Conservation (phyloP, 2,888 invertebrate genomes). For the Chaetogeoica ovagalla region DNA sequence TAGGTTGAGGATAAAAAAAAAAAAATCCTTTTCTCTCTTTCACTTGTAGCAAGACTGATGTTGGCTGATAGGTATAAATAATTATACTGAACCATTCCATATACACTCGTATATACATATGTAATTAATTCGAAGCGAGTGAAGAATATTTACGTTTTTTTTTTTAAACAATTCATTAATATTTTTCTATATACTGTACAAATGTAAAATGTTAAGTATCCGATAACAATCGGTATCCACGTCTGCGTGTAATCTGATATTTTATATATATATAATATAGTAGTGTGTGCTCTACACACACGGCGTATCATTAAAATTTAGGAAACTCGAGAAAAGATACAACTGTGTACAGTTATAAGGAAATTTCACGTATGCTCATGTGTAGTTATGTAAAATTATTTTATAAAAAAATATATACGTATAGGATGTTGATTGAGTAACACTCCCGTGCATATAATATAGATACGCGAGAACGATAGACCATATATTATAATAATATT, state of each 20-base stretch:
- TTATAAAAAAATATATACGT: no score
- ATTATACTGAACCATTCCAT: background rate
- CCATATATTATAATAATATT: background rate
- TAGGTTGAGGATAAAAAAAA: conserved; percentile 11
- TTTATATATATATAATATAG: no score
- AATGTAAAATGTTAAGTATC: background rate
- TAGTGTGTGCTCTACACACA: no score
- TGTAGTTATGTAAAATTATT: conserved; percentile 1
- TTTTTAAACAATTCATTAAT: background rate
- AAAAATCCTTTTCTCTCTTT: background rate
- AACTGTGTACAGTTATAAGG: background rate
- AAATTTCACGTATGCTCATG: conserved; percentile 1
- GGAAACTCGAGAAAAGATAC: background rate
- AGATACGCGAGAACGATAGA: conserved; percentile 17
- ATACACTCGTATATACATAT: no score
- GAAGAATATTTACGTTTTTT: background rate
- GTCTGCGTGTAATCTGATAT: no score
- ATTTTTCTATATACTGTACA: background rate
- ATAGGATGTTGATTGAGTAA: conserved; percentile 33
- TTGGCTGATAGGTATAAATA: conserved; percentile 9
- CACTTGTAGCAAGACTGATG: background rate
- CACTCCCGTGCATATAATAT: background rate
- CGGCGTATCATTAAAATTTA: conserved; percentile 14
- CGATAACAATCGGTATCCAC: background rate
- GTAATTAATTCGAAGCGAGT: background rate